phyloP scores from a whole-genome alignment of 2,113 vertebrate species.

The Pollachius pollachius region DNA sequence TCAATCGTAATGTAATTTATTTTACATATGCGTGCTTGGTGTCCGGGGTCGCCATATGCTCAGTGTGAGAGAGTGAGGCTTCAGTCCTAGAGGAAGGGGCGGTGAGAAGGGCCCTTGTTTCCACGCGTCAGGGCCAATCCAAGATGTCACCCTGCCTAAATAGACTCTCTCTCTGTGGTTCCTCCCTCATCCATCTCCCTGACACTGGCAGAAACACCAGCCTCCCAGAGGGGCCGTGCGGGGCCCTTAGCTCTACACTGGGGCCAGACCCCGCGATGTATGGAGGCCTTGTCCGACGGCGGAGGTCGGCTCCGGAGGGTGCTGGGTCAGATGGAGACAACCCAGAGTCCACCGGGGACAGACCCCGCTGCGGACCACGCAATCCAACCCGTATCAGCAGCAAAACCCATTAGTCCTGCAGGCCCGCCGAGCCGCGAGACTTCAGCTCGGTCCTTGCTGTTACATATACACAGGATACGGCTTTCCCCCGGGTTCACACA shows the following conservation, averaged over 20 bases:
- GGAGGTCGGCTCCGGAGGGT: conserved; percentile 10
- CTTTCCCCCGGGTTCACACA: background rate
- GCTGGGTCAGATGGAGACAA: background rate
- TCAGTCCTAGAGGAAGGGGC: background rate
- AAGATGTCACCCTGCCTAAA: conserved; percentile 33
- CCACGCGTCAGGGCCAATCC: conserved; percentile 38
- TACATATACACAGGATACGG: background rate
- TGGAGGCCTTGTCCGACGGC: conserved; percentile 52
- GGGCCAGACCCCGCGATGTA: conserved; percentile 35
- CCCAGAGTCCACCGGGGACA: too few species aligned
- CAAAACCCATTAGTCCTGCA: too few species aligned
- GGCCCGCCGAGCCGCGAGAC: background rate
- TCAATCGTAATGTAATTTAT: conserved; percentile 38
- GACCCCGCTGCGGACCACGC: background rate
- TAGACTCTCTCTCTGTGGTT: conserved; percentile 30
- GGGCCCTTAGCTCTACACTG: conserved; percentile 24
- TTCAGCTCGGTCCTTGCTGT: background rate
- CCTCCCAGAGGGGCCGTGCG: conserved; percentile 39
- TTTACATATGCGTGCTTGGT: conserved; percentile 34
- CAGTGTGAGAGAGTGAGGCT: background rate
- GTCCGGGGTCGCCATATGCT: conserved; percentile 39
- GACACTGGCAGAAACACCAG: conserved; percentile 61
- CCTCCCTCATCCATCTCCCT: conserved; percentile 62
- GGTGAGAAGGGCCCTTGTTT: conserved; percentile 10
- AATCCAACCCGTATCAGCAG: background rate